Percentiles rank a stretch among this genome's conserved stretches.
Evolutionary conservation across 2,888 invertebrate genomes (phyloP).

Genomic region (Tipula lateralis): DNA sequence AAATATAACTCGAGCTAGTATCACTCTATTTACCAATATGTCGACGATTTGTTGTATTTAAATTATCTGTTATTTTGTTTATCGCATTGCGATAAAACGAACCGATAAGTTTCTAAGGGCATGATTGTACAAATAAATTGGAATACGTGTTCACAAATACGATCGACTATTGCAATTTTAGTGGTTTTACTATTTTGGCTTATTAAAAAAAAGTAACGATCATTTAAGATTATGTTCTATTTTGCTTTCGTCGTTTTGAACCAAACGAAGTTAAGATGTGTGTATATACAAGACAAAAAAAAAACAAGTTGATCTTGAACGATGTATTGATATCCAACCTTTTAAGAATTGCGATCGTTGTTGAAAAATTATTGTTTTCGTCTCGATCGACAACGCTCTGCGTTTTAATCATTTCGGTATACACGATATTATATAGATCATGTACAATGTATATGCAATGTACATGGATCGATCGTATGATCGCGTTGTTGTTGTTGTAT

Average conservation of each 20-base stretch:
- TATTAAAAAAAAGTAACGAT: background rate
- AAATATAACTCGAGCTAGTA: background rate
- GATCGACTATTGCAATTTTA: background rate
- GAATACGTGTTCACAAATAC: background rate
- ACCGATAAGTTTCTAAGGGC: background rate
- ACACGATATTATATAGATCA: background rate
- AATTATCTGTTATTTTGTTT: background rate
- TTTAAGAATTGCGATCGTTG: background rate
- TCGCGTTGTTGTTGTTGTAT: background rate
- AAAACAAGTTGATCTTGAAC: background rate
- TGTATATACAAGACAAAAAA: background rate
- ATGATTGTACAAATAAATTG: background rate
- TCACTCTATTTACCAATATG: background rate
- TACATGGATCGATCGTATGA: background rate
- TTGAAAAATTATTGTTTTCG: background rate
- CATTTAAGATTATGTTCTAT: background rate
- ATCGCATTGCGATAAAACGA: background rate
- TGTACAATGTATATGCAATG: background rate
- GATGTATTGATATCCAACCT: background rate
- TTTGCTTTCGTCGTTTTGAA: background rate
- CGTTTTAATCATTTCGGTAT: too few relatives aligned
- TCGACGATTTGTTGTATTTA: background rate
- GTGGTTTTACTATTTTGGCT: background rate
- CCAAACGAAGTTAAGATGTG: background rate
- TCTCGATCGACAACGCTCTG: background rate